phyloP scores from a whole-genome alignment of 2,113 vertebrate genomes.

The Pollachius pollachius region DNA sequence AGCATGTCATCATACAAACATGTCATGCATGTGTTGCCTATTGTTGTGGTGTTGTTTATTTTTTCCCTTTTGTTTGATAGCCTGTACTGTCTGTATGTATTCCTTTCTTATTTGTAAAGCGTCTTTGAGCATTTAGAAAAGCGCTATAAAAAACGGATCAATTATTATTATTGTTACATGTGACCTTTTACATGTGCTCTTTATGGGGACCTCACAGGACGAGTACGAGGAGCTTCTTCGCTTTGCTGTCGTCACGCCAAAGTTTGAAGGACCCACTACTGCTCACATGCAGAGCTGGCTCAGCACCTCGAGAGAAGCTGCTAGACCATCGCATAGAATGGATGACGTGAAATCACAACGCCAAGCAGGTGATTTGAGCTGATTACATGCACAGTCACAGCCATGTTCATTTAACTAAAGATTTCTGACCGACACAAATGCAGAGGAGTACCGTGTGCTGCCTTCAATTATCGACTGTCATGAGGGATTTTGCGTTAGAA shows the following conservation, averaged over 20 bases:
- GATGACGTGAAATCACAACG: conserved; percentile 46
- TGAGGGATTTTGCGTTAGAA: conserved; percentile 41
- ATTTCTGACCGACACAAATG: conserved; percentile 30
- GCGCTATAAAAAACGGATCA: too few species aligned
- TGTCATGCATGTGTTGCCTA: not conserved
- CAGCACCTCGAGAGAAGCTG: conserved; percentile 43
- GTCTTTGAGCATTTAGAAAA: too few species aligned
- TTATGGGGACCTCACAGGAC: conserved; percentile 69
- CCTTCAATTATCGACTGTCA: conserved; percentile 37
- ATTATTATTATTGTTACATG: conserved; percentile 10
- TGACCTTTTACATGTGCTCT: too few species aligned
- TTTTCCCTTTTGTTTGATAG: not conserved
- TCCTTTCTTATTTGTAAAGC: too few species aligned
- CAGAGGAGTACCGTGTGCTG: conserved; percentile 22
- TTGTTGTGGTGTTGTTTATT: not conserved
- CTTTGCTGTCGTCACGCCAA: conserved; percentile 80
- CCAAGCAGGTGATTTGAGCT: conserved; percentile 62
- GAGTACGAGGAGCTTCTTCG: conserved; percentile 89
- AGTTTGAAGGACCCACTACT: conserved; percentile 59
- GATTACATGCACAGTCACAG: not conserved
- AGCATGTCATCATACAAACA: not conserved
- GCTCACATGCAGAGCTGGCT: conserved; percentile 47
- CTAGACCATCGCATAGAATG: conserved; percentile 39
- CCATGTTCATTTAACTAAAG: conserved; percentile 22
- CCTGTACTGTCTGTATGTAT: too few species aligned